Conservation (phyloP, 2,888 invertebrate species). For the Mythimna albipuncta region DNA sequence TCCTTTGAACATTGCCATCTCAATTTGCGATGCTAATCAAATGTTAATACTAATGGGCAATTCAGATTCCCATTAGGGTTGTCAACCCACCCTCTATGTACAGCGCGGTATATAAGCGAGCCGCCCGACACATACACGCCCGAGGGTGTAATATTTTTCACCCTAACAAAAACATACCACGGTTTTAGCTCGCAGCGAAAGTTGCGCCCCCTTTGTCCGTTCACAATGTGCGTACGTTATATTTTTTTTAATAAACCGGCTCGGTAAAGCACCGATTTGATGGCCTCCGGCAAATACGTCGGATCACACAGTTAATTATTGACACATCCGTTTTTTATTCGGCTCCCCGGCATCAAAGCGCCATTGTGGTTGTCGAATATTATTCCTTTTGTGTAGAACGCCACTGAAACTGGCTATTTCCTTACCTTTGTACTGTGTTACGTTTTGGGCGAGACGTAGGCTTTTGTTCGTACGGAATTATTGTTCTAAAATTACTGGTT, state of each 20-base stretch:
- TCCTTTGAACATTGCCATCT: conserved; percentile 47
- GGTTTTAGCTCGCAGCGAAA: conserved; percentile 73
- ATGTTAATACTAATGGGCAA: conserved; percentile 72
- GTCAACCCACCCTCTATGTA: conserved; percentile 61
- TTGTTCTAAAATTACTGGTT: conserved; percentile 73
- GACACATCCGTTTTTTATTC: conserved; percentile 89
- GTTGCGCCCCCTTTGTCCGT: conserved; percentile 80
- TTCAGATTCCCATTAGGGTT: conserved; percentile 69
- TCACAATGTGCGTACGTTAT: conserved; percentile 79
- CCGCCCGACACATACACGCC: conserved; percentile 78
- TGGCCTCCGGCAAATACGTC: conserved; percentile 84
- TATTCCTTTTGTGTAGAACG: conserved; percentile 76
- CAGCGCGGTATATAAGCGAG: conserved; percentile 63
- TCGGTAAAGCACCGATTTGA: conserved; percentile 78
- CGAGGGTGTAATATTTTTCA: conserved; percentile 90
- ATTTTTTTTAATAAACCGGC: conserved; percentile 80
- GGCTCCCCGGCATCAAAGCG: conserved; percentile 69
- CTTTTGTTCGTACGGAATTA: conserved; percentile 73
- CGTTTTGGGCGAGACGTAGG: conserved; percentile 67
- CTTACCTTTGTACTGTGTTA: conserved; percentile 81
- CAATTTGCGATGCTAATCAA: conserved; percentile 67
- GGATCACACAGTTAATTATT: conserved; percentile 89
- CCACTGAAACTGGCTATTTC: conserved; percentile 83
- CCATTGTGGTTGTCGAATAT: conserved; percentile 83
- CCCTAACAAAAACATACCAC: conserved; percentile 85